Base-by-base conservation (phyloP, 2,797 vertebrate genomes). In the Florisuga fusca region DNA sequence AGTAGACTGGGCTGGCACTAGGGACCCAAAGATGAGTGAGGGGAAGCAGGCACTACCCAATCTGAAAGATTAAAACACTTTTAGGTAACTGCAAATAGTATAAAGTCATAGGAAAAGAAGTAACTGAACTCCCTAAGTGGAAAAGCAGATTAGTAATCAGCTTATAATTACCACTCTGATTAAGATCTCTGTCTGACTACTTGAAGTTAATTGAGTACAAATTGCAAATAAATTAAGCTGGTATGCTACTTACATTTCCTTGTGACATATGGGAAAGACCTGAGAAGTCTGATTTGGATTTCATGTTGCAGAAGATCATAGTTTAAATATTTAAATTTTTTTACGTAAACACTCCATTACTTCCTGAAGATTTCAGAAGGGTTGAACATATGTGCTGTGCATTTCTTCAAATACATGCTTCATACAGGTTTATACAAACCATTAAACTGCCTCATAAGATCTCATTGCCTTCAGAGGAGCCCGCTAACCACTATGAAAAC, bases 171-270 rank as follows among this genome's bases (percentile, higher is more conserved):
- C 66, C 36, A 54, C 22, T 58, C 61, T 78, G 91, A 91, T 77
- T 89, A 80, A 31, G n/a, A 95, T 93, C 91, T 93, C 82, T 84
- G 15, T 14, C 55, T 33, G 46, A 81, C 89, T 71, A 79, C 29
- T 61, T 93, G n/a, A 90, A 80, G 46, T 69, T 93, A 86, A 91
- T 48, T 48, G 66, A 92, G 73, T 66, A 96, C 73, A 93, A 94
- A 94, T 22, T 85, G 62, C 45, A 92, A 81, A 92, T 61, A 71
- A 67, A 95, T 84, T 61, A 64, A 79, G 68, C 15, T 41, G 4
- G 0, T 48, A 63, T 33, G 46, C 69, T 84, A 78, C 29, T 38
- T 72, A 45, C 14, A 36, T 68, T 89, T 94, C 62, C 14, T 68
- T 51, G 55, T 6, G 4, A 72, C 16, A 8, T 5, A 78, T 22